Conservation (phyloP, 2,113 vertebrate species). For the Sisor rabdophorus region DNA sequence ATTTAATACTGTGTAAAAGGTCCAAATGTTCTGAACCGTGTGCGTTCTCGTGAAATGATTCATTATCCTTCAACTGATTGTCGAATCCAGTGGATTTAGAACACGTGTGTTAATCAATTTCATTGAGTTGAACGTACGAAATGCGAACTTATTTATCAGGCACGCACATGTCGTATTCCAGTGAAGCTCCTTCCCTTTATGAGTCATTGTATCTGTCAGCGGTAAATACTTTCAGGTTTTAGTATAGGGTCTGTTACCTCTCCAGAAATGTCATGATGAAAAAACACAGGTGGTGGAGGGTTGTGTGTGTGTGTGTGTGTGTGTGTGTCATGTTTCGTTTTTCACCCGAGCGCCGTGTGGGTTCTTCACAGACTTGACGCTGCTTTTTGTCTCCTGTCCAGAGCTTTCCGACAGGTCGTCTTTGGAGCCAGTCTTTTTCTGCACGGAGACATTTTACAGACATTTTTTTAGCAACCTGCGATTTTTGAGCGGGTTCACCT, state of each 20-base stretch:
- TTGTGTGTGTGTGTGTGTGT: not conserved
- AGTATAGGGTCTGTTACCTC: constrained; percentile 10
- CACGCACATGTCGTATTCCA: not conserved
- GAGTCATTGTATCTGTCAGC: not conserved
- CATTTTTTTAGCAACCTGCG: not conserved
- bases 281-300: not conserved
- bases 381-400: constrained; percentile 63
- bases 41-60: constrained; percentile 17
- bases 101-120: not conserved
- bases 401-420: constrained; percentile 74
- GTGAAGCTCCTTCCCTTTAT: too few relatives aligned
- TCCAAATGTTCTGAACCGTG: constrained; percentile 11
- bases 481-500: not conserved
- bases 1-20: constrained; percentile 45
- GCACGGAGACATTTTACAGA: constrained; percentile 8
- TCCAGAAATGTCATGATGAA: not conserved
- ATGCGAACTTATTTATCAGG: not conserved
- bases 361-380: constrained; percentile 73
- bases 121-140: not conserved
- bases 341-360: constrained; percentile 68
- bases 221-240: constrained; percentile 29
- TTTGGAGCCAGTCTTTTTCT: constrained; percentile 79
- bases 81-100: constrained; percentile 29
- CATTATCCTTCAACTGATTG: constrained; percentile 49
- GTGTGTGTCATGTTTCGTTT: constrained; percentile 70